Evolutionary conservation across 1,140 invertebrate genomes (phyloP).

Genomic region (Drosophila funebris): DNA sequence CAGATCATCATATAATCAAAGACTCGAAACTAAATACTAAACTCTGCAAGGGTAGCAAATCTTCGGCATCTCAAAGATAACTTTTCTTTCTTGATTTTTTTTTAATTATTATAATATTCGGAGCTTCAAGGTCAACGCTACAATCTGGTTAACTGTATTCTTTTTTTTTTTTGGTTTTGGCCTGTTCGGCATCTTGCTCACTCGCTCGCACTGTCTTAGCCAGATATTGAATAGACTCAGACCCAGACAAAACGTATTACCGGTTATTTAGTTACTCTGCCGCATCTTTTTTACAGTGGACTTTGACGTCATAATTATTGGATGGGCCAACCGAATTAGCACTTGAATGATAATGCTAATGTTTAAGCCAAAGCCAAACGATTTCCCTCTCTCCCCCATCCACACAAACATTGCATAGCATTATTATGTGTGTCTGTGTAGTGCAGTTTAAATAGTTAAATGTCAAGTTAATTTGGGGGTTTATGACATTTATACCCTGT

Average conservation of each 20-base stretch:
- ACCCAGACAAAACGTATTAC: neutral
- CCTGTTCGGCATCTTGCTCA: neutral
- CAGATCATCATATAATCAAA: too few relatives aligned
- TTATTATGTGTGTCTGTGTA: neutral
- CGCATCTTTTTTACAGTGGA: neutral
- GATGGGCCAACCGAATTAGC: slow-evolving; percentile 1
- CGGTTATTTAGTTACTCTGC: slow-evolving; percentile 2
- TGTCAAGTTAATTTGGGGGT: neutral
- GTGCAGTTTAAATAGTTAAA: neutral
- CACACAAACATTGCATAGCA: neutral
- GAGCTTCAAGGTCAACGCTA: neutral
- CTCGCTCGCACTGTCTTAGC: neutral
- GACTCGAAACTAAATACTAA: too few relatives aligned
- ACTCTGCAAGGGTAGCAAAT: too few relatives aligned
- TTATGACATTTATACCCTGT: neutral
- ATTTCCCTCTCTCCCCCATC: neutral
- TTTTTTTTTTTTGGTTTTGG: neutral
- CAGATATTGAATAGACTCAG: neutral
- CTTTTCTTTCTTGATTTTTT: too few relatives aligned
- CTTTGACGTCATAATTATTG: slow-evolving; percentile 2
- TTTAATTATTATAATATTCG: neutral
- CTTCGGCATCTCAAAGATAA: too few relatives aligned
- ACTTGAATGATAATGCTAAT: slow-evolving; percentile 10
- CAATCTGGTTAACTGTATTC: slow-evolving; percentile 7
- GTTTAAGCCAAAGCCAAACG: neutral